Evolutionary conservation across 53 echinoderm and acorn worm genomes (phyloP).

Genomic region (Temnopleurus reevesii): DNA sequence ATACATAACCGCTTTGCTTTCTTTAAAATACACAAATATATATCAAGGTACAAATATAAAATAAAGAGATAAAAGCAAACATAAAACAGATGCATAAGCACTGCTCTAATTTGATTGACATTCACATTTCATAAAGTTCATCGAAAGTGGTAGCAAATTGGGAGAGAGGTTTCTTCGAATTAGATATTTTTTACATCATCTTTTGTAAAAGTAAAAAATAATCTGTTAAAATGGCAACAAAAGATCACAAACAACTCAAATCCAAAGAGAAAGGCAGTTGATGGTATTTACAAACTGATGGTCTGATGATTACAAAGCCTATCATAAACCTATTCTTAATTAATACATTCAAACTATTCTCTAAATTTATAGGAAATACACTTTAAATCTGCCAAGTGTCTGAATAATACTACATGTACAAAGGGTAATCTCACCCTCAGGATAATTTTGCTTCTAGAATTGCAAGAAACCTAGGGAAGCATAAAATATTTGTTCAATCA

Average conservation of each 20-base stretch:
- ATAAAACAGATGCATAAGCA: constrained; percentile 36
- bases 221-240: constrained; percentile 41
- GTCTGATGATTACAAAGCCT: neutral
- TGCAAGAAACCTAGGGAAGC: neutral
- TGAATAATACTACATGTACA: neutral
- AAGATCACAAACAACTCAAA: constrained; percentile 33
- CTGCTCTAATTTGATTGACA: constrained; percentile 15
- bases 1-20: constrained; percentile 59
- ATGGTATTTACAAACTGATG: constrained; percentile 35
- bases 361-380: neutral
- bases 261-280: constrained; percentile 51
- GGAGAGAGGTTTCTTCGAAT: constrained; percentile 32
- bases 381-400: constrained; percentile 36
- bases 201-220: constrained; percentile 55
- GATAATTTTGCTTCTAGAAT: neutral
- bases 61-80: constrained; percentile 28
- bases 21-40: constrained; percentile 45
- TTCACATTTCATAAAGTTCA: constrained; percentile 41
- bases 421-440: neutral
- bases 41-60: constrained; percentile 59
- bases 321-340: neutral
- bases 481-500: neutral
- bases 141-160: constrained; percentile 48
- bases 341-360: neutral
- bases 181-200: neutral